phyloP scores from a whole-genome alignment of 1,140 invertebrate species.

The Macrosteles quadrilineatus region DNA sequence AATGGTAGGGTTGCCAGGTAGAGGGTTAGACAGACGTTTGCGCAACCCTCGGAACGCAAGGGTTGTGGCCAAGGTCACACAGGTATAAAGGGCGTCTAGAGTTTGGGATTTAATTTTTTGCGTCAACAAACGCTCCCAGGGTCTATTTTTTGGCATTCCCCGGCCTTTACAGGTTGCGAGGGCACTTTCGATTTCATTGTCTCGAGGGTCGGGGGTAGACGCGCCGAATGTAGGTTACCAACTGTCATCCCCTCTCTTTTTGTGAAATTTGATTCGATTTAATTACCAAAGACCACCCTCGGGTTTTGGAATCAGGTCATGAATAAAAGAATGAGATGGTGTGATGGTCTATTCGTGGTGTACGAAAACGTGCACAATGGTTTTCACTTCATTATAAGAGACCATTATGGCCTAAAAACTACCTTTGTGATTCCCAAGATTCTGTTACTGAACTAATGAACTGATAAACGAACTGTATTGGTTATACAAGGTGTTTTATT shows the following conservation, averaged over 20 bases:
- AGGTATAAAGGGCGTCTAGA: not conserved
- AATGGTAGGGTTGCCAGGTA: slow-evolving; percentile 28
- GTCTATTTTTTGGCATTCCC: too few relatives aligned
- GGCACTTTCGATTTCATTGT: slow-evolving; percentile 24
- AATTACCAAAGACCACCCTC: not conserved
- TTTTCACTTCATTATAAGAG: too few relatives aligned
- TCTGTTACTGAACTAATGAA: too few relatives aligned
- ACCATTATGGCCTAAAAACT: too few relatives aligned
- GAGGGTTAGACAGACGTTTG: slow-evolving; percentile 5
- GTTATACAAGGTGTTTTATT: too few relatives aligned
- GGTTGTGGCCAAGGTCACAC: slow-evolving; percentile 18
- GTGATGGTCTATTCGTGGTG: not conserved
- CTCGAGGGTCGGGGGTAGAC: not conserved
- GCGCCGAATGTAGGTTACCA: slow-evolving; percentile 15
- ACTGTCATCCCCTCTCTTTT: not conserved
- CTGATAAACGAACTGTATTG: too few relatives aligned
- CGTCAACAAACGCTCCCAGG: too few relatives aligned
- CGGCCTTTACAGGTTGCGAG: not conserved
- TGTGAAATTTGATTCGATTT: slow-evolving; percentile 16
- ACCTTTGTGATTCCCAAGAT: too few relatives aligned
- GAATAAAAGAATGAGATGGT: not conserved
- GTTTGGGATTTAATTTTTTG: too few relatives aligned
- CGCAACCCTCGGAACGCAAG: slow-evolving; percentile 23
- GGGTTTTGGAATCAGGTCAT: not conserved
- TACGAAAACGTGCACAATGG: not conserved